Evolutionary conservation across 2,888 invertebrate genomes (phyloP), one percentile per base, ranked within the genome.

Genomic region (Monoplex corrugatus): DNA sequence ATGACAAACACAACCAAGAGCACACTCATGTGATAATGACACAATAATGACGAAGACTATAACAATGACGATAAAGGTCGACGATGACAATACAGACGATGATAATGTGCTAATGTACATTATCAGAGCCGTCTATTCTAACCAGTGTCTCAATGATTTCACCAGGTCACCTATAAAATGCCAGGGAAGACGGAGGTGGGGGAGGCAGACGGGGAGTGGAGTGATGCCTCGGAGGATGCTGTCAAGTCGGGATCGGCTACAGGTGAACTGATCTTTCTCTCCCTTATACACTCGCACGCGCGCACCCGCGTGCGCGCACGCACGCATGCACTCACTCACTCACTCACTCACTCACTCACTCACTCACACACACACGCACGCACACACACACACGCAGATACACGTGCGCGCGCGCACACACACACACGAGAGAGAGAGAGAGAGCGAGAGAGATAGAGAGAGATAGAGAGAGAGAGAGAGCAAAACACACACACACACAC

Each of bases 161-260:
- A n/a, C n/a, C n/a, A n/a, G n/a, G n/a, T n/a, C n/a, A n/a, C n/a
- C n/a, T n/a, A 19, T 13, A 75, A 10, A 8, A 80, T 82, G 88
- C 28, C 45, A 38, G 90, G 86, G 19, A n/a, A 44, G 83, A 89
- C 88, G 88, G 90, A 91, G 45, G 89, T 83, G 2, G 87, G 82
- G 23, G 92, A 91, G 63, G 92, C 90, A 32, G 91, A 92, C 45
- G 92, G 88, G 13, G 92, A 92, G 68, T 92, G 92, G 88, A 93
- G 93, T 87, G 94, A 94, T 38, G 94, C 93, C 2, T 90, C 90
- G 0, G 93, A 93, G n/a, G 94, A 93, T 75, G 93, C 91, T 16
- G 93, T 93, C 32, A 93, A 93, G 86, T 94, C 94, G 0, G 94
- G 94, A 0, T 94, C 94, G 16, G 93, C 93, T 13, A 94, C 94